phyloP scores from a whole-genome alignment of 1,140 invertebrate species.

The Cecropterus lyciades region DNA sequence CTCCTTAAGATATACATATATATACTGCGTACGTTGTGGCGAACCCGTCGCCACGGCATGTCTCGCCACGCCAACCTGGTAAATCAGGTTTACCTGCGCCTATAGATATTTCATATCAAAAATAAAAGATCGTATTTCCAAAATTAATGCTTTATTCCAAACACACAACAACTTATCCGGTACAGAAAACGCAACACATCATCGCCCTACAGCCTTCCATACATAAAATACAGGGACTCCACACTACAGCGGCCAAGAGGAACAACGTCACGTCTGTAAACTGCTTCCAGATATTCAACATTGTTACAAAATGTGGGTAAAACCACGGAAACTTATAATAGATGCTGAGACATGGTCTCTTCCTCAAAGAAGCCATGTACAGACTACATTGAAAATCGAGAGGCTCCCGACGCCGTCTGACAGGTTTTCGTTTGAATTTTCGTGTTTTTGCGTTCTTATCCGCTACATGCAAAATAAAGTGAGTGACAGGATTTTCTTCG shows the following conservation, averaged over 20 bases:
- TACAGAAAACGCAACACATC: constrained; percentile 61
- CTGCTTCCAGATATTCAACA: constrained; percentile 51
- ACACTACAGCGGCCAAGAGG: constrained; percentile 54
- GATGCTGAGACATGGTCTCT: constrained; percentile 46
- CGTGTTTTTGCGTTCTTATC: constrained; percentile 45
- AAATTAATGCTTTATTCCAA: constrained; percentile 44
- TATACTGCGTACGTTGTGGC: not conserved
- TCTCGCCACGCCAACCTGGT: no score
- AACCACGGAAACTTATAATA: constrained; percentile 54
- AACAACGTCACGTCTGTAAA: constrained; percentile 55
- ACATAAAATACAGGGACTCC: constrained; percentile 60
- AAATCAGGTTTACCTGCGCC: no score
- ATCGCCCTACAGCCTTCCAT: constrained; percentile 54
- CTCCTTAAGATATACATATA: no score
- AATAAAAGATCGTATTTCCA: constrained; percentile 16
- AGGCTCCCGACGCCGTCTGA: constrained; percentile 37
- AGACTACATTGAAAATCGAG: constrained; percentile 54
- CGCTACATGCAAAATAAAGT: constrained; percentile 44
- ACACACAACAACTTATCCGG: constrained; percentile 42
- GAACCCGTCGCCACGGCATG: no score
- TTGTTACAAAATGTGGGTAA: constrained; percentile 51
- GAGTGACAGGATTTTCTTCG: constrained; percentile 40
- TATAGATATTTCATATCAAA: no score
- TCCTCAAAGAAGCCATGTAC: constrained; percentile 53
- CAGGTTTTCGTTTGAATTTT: constrained; percentile 13